Conservation (phyloP, 1,140 invertebrate genomes). For the Hylaeus anthracinus region DNA sequence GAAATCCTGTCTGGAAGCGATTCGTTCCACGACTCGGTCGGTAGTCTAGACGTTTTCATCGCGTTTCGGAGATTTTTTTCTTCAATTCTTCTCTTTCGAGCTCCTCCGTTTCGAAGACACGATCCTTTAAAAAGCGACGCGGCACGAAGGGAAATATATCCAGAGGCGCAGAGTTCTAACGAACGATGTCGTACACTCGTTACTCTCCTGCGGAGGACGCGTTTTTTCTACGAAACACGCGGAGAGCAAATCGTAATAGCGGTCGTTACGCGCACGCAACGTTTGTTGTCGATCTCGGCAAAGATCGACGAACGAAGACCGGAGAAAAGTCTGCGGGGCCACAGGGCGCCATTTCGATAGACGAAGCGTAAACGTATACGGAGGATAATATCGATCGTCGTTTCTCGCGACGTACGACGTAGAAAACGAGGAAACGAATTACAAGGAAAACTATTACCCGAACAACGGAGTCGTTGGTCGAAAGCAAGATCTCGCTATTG, state of each 20-base stretch:
- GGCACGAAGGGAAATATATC: neutral
- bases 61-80: too few species aligned
- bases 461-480: too few species aligned
- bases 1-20: neutral
- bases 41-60: too few species aligned
- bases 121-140: too few species aligned
- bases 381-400: too few species aligned
- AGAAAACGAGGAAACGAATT: neutral
- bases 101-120: too few species aligned
- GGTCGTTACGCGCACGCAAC: conserved; percentile 56
- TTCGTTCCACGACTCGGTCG: neutral
- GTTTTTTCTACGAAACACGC: conserved; percentile 38
- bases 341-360: too few species aligned
- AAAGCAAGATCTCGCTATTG: neutral
- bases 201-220: conserved; percentile 7
- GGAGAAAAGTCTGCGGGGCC: conserved; percentile 7
- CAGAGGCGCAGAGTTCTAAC: neutral
- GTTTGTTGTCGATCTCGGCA: conserved; percentile 19
- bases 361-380: too few species aligned
- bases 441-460: neutral
- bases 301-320: neutral
- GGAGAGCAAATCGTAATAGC: conserved; percentile 51
- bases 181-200: conserved; percentile 31
- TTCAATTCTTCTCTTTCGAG: too few species aligned
- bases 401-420: too few species aligned